Base-by-base conservation (phyloP, 2,797 vertebrate genomes). In the Melanotaenia nigrans region DNA sequence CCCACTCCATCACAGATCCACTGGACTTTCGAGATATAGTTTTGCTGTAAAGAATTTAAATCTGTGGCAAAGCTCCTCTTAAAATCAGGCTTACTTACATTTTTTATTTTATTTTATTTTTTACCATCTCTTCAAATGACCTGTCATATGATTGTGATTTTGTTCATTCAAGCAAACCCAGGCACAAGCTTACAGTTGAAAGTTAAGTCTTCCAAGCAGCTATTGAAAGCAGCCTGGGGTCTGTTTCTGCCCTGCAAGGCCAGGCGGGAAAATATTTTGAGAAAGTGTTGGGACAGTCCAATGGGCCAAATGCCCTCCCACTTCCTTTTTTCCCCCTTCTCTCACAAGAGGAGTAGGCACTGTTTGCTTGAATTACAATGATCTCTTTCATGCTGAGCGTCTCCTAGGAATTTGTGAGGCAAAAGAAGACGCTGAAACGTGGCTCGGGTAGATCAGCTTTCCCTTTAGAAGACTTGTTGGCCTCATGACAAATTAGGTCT, bases 381-480 rank as follows among this genome's bases (percentile, higher is more conserved):
- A 83, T 40, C 68, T 74, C 93, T 92, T 95, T 95, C 90, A 94
- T 78, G 79, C 55, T 77, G 86, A 78, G 82, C 90, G 91, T 91
- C 87, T 89, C 1, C 88, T 89, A 87, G 92, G 87, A 93, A 93
- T 93, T 90, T 89, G 83, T 91, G 77, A 75, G 82, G 75, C 73
- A 73, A 88, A 81, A 88, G 82, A 87, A 90, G 88, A 91, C 64
- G 71, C 73, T 80, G 85, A 86, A 85, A 89, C 67, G 75, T 88
- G 87, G 84, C 82, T 79, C 20, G 65, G 77, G 67, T 63, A 85
- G 84, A 85, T 90, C 85, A 35, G 58, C 79, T 90, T 91, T 81
- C 85, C 35, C 28, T 61, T 61, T 35, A 74, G 73, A 53, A 69
- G 69, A 42, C 65, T 54, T 53, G 47, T 61, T 86, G 82, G 75